A percentile compares a stretch with the other conserved stretches of the same genome.
Conservation (phyloP, 2,888 invertebrate species). For the Microctonus hyperodae region DNA sequence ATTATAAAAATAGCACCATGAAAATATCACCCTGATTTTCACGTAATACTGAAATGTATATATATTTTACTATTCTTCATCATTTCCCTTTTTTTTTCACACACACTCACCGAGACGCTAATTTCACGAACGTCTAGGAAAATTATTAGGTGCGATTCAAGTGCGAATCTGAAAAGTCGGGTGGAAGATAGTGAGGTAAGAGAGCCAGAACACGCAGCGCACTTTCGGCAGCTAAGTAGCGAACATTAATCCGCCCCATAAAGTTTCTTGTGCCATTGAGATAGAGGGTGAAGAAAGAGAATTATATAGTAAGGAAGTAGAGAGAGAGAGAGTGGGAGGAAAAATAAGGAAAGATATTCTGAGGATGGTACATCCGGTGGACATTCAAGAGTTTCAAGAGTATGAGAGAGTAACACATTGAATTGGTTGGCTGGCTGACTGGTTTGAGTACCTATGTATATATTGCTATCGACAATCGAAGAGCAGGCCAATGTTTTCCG, state of each 20-base stretch:
- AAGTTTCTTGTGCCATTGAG: constrained; percentile 7
- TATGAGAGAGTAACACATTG: constrained; percentile 4
- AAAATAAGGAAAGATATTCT: constrained; percentile 5
- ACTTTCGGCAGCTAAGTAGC: constrained; percentile 25
- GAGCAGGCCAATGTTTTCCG: constrained; percentile 42
- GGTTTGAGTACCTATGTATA: background rate
- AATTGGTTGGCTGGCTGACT: background rate
- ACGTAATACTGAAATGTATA: background rate
- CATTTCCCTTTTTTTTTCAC: background rate
- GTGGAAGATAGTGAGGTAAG: background rate
- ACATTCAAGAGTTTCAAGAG: constrained; percentile 18
- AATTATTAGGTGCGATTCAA: constrained; percentile 23
- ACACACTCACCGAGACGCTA: constrained; percentile 5
- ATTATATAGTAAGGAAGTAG: background rate
- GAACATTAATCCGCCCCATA: constrained; percentile 25
- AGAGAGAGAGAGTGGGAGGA: background rate
- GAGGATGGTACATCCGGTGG: constrained; percentile 4
- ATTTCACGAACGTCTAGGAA: constrained; percentile 6
- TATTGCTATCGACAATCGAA: constrained; percentile 31
- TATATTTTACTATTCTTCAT: background rate
- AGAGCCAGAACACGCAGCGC: background rate
- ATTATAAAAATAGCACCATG: constrained; percentile 13
- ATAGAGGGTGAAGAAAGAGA: background rate
- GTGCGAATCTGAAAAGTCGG: constrained; percentile 5
- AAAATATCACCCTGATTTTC: background rate